Evolutionary conservation across 2,888 invertebrate genomes (phyloP).

Genomic region (Polydrusus pterygomalis): DNA sequence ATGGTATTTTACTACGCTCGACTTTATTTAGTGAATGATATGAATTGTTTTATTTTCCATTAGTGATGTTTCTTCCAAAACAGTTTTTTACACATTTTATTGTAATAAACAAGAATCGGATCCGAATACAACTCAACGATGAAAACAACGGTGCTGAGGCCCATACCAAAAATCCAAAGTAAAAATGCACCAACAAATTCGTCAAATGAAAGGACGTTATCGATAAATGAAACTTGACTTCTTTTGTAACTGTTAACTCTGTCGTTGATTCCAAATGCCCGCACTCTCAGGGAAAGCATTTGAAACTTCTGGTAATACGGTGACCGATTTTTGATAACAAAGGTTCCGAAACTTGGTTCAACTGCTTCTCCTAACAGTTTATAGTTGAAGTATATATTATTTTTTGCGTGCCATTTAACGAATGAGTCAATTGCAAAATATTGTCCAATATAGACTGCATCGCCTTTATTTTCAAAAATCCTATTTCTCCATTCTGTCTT

Average conservation of each 20-base stretch:
- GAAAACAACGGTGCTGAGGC: not conserved
- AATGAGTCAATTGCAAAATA: not conserved
- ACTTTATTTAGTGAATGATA: no score
- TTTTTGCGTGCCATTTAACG: slow-evolving; percentile 14
- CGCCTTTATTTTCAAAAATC: slow-evolving; percentile 24
- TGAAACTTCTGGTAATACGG: not conserved
- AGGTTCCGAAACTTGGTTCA: not conserved
- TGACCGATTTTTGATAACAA: not conserved
- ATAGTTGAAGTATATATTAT: slow-evolving; percentile 3
- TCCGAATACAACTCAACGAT: not conserved
- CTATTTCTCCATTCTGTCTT: slow-evolving; percentile 2
- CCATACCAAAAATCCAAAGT: not conserved
- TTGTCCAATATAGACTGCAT: slow-evolving; percentile 6
- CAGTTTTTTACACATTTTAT: no score
- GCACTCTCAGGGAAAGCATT: not conserved
- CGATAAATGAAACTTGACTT: not conserved
- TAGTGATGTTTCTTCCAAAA: no score
- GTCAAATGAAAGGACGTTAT: not conserved
- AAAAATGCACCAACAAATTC: not conserved
- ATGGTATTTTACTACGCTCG: no score
- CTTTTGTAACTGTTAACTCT: not conserved
- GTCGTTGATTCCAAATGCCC: not conserved
- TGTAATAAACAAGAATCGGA: not conserved
- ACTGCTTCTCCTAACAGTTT: slow-evolving; percentile 4
- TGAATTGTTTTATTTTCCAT: no score